A percentile compares a stretch with the other conserved stretches of the same genome.
phyloP scores from a whole-genome alignment of 64 coral and sea anemone genomes.

The Platygyra sinensis region DNA sequence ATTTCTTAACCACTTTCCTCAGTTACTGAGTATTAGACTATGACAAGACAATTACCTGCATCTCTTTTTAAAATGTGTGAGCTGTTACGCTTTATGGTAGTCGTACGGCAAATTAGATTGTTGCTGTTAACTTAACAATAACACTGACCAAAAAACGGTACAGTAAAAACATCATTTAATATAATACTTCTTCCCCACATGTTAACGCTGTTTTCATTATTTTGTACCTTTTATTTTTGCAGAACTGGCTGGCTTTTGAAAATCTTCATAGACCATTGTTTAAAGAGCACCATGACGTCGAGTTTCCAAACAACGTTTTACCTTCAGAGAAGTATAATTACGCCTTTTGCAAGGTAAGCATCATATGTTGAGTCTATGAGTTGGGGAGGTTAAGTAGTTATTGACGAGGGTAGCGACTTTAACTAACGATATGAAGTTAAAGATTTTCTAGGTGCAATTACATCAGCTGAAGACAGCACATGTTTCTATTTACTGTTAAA shows the following conservation, averaged over 20 bases:
- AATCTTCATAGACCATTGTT: not conserved
- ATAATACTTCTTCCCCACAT: not conserved
- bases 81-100: too few relatives aligned
- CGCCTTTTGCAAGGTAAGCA: slow-evolving; percentile 18
- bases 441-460: not conserved
- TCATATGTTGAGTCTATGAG: not conserved
- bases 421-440: not conserved
- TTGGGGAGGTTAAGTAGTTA: too few relatives aligned
- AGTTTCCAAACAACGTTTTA: slow-evolving; percentile 6
- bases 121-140: too few relatives aligned
- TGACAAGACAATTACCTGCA: too few relatives aligned
- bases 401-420: not conserved
- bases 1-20: too few relatives aligned
- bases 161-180: not conserved
- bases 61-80: too few relatives aligned
- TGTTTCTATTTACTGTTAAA: not conserved
- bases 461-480: too few relatives aligned
- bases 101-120: too few relatives aligned
- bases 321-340: slow-evolving; percentile 14
- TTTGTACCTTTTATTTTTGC: not conserved
- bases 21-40: too few relatives aligned
- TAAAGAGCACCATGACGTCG: not conserved
- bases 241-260: slow-evolving; percentile 17
- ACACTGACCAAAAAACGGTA: too few relatives aligned
- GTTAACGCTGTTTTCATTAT: not conserved